These are phyloP conservation scores for Lamproptera curius DNA, from an alignment of 2,888 invertebrate genomes.

Conservation along the genomic window DNA sequence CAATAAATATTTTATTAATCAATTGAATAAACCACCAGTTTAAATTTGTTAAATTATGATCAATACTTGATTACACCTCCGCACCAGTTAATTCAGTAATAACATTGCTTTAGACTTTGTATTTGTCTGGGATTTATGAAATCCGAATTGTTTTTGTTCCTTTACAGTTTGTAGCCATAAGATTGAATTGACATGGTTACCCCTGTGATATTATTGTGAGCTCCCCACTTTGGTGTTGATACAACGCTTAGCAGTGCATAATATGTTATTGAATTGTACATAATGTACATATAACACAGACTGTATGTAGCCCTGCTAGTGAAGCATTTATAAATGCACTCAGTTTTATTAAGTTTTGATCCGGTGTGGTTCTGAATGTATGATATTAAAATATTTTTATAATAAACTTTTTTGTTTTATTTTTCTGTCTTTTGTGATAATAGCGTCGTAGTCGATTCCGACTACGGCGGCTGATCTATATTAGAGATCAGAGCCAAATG, in stretches of 20 bases:
- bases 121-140: not conserved
- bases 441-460: not conserved
- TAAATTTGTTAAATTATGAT: no score
- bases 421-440: not conserved
- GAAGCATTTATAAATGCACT: slow-evolving; percentile 54
- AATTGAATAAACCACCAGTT: no score
- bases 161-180: slow-evolving; percentile 26
- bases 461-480: no score
- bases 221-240: slow-evolving; percentile 36
- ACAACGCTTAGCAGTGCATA: slow-evolving; percentile 24
- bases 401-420: slow-evolving; percentile 32
- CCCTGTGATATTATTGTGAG: slow-evolving; percentile 52
- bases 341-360: slow-evolving; percentile 44
- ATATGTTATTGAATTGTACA: slow-evolving; percentile 28
- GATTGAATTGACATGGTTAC: slow-evolving; percentile 38
- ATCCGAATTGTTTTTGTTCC: not conserved
- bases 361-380: slow-evolving; percentile 53
- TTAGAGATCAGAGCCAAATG: no score
- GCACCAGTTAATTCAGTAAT: no score
- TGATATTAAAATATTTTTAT: slow-evolving; percentile 65
- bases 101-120: no score
- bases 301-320: slow-evolving; percentile 47
- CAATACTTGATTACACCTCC: no score
- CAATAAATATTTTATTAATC: no score
- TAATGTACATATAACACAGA: slow-evolving; percentile 30